Evolutionary conservation across 2,113 vertebrate species (phyloP), one percentile per base, ranked within the genome.

Genomic region (Dasyornis broadbenti): DNA sequence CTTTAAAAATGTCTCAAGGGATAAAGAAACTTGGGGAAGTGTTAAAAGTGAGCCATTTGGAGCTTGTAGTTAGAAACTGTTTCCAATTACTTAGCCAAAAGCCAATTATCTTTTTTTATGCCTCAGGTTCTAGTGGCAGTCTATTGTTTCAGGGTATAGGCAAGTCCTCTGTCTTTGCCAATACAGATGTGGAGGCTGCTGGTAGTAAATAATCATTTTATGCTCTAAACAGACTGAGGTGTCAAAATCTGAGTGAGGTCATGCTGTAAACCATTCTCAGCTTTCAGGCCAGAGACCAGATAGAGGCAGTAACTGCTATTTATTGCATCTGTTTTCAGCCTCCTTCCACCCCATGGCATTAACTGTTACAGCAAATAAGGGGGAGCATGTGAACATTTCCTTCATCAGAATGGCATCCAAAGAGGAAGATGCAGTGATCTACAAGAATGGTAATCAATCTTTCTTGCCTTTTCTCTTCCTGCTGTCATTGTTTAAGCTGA

Each of bases 401-500:
- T 99, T 98, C 96, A 94, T 94, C 19, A 97, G 96, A 92, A 98
- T 98, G 91, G 97, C 95, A 95, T 78, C 96, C 69, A 98, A 97
- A 66, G 97, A 98, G 77, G 98, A 98, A 97, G 98, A 99, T 86
- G 98, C 98, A 31, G 97, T 98, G 92, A 98, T 99, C 96, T 98
- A 97, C 94, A 99, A 98, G 95, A 98, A 98, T 35, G 98, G 98
- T 99, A 97, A 97, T 95, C 81, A 52, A 37, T 23, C 17, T 83
- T 75, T 42, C 11, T 40, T 44, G 5, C 56, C 7, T 75, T 75
- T 73, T 83, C 39, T 59, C 13, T 56, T 84, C 19, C 15, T 71
- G 21, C 39, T 59, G 2, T 86, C 44, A 30, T 56, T 57, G 14
- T 50, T 50, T 54, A 40, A 82, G 13, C 26, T 54, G 50, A 66